Evolutionary conservation across 2,797 vertebrate genomes (phyloP), one percentile per base, ranked within the genome.

Genomic region (Crenichthys baileyi): DNA sequence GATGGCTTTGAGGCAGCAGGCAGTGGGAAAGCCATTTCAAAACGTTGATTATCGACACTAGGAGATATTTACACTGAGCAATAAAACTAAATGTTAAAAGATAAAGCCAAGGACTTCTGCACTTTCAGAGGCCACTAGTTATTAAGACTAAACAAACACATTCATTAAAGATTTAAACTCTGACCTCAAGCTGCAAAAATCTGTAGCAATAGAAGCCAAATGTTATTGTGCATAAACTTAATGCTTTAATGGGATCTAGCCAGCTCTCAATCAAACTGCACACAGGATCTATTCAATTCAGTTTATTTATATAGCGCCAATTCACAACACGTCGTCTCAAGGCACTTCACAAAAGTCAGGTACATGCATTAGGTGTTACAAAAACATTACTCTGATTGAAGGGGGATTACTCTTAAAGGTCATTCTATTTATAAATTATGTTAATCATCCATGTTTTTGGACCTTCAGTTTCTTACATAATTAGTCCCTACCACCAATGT

Each of bases 121-220:
- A 73, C 48, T 79, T 67, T 78, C 29, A 29, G 1, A 71, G n/a
- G 18, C 44, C 53, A 16, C 55, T 16, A 11, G 9, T 44, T n/a
- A 80, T 56, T 22, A 44, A 7, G 7, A 73, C 53, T 0, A 55
- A 55, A 22, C 36, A 63, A 53, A 71, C 31, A 16, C 51, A 26
- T 73, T 41, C 1, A 0, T 82, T 60, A 26, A 58, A 20, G 29
- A 24, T 15, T 78, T 7, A 65, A 39, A 56, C 65, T 58, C 53
- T 70, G 56, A 83, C 83, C 63, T 72, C 76, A 65, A 79, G 61
- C 41, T 41, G 46, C 6, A 56, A 11, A 75, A 79, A 76, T 8
- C 55, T 72, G 83, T 74, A 81, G 70, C n/a, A 80, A 80, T 70
- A 46, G 44, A 44, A 44, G 46, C 8, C 46, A 9, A 11, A 48